phyloP scores from a whole-genome alignment of 2,113 vertebrate species.

The Eclectus roratus region DNA sequence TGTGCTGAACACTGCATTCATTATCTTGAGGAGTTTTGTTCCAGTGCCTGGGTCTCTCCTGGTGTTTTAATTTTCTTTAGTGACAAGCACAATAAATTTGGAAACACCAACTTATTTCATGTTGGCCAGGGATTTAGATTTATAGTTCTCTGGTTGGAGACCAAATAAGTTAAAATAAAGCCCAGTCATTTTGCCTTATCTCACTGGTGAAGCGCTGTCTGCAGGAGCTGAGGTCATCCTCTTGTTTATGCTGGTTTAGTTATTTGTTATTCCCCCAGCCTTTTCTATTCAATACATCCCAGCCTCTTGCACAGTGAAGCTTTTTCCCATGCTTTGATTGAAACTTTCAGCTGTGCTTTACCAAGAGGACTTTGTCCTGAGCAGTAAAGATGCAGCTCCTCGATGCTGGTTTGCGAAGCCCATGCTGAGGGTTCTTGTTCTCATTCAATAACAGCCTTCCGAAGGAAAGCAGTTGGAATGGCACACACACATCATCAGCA shows the following conservation, averaged over 20 bases:
- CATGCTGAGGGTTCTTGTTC: conserved; percentile 56
- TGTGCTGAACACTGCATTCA: neutral
- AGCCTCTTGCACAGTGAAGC: neutral
- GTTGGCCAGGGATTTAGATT: neutral
- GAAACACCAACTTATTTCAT: neutral
- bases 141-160: neutral
- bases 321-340: conserved; percentile 60
- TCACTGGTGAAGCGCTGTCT: neutral
- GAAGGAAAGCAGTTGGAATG: neutral
- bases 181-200: neutral
- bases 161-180: neutral
- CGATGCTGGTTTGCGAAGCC: neutral
- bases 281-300: neutral
- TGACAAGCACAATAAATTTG: neutral
- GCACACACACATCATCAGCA: rapidly evolving
- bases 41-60: neutral
- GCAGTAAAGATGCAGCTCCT: neutral
- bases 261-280: neutral
- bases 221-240: conserved; percentile 20
- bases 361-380: conserved; percentile 31
- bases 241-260: conserved; percentile 7
- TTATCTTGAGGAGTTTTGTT: neutral
- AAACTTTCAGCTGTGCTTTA: conserved; percentile 20
- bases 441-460: conserved; percentile 15
- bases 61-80: neutral